Evolutionary conservation across 2,113 vertebrate species (phyloP).

Genomic region (rat (Rattus norvegicus)): DNA sequence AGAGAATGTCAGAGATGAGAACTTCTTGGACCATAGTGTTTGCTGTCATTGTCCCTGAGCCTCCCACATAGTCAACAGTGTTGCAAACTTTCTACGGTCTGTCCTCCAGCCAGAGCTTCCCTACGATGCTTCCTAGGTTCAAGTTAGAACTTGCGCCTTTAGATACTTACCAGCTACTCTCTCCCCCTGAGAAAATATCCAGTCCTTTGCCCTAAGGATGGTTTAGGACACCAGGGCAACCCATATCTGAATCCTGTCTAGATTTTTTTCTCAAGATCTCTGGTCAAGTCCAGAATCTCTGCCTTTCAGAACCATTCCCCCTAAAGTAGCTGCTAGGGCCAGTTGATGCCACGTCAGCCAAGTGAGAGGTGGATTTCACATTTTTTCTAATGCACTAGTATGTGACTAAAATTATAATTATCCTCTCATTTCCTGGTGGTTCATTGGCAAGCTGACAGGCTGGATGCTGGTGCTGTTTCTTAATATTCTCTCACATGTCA

Average conservation of each 20-base stretch:
- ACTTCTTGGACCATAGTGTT: neutral
- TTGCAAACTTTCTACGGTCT: neutral
- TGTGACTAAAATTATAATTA: neutral
- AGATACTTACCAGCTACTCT: neutral
- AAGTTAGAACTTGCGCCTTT: neutral
- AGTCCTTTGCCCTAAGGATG: neutral
- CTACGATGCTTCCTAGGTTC: neutral
- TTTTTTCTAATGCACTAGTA: neutral
- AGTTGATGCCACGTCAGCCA: neutral
- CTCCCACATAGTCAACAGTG: fast-evolving
- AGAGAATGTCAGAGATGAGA: neutral
- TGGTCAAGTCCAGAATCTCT: neutral
- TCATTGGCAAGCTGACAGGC: neutral
- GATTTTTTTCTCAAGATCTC: neutral
- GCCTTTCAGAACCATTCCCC: neutral
- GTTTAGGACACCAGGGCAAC: neutral
- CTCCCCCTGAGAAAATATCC: neutral
- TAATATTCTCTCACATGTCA: neutral
- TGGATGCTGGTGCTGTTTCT: neutral
- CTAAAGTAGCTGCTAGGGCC: fast-evolving
- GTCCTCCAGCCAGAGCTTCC: neutral
- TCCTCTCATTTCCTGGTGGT: neutral
- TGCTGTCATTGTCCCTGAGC: neutral
- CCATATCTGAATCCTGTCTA: neutral
- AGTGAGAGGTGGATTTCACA: neutral